Evolutionary conservation across 2,888 invertebrate genomes (phyloP).

Genomic region (Trichogramma dendrolimi): DNA sequence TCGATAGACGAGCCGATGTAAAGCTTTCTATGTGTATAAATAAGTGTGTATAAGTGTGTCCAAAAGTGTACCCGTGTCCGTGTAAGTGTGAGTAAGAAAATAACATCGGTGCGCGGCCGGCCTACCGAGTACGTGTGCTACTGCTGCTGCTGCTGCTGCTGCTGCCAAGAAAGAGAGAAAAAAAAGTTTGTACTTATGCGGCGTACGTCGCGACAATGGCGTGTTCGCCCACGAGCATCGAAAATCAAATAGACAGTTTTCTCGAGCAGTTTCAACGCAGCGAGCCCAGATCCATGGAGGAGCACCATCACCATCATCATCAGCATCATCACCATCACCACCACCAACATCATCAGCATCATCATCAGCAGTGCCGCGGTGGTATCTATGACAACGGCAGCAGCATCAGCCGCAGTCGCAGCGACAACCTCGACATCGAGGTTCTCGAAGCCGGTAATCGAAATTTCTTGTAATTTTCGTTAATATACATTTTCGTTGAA

Average conservation of each 20-base stretch:
- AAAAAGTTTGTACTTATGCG: too few relatives aligned
- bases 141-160: too few relatives aligned
- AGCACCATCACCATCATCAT: constrained; percentile 39
- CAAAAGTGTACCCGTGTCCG: too few relatives aligned
- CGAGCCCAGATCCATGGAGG: constrained; percentile 74
- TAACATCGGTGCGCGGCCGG: too few relatives aligned
- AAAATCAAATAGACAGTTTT: constrained; percentile 81
- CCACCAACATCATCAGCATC: constrained; percentile 16
- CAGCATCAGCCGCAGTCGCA: constrained; percentile 47
- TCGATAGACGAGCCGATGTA: too few relatives aligned
- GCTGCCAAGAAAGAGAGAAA: too few relatives aligned
- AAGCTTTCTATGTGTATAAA: too few relatives aligned
- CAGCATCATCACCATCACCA: constrained; percentile 17
- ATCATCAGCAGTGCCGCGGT: constrained; percentile 39
- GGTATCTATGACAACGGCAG: constrained; percentile 43
- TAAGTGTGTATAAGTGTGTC: too few relatives aligned
- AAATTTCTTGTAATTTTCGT: not conserved
- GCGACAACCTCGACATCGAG: constrained; percentile 48
- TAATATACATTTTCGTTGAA: not conserved
- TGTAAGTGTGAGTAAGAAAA: too few relatives aligned
- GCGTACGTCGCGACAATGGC: constrained; percentile 52
- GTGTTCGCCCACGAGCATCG: constrained; percentile 67
- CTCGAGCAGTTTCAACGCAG: constrained; percentile 77
- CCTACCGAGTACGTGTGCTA: too few relatives aligned
- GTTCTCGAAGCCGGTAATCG: constrained; percentile 47